Evolutionary conservation across 2,797 vertebrate species (phyloP), one percentile per base, ranked within the genome.

Genomic region (Myripristis jacobus): DNA sequence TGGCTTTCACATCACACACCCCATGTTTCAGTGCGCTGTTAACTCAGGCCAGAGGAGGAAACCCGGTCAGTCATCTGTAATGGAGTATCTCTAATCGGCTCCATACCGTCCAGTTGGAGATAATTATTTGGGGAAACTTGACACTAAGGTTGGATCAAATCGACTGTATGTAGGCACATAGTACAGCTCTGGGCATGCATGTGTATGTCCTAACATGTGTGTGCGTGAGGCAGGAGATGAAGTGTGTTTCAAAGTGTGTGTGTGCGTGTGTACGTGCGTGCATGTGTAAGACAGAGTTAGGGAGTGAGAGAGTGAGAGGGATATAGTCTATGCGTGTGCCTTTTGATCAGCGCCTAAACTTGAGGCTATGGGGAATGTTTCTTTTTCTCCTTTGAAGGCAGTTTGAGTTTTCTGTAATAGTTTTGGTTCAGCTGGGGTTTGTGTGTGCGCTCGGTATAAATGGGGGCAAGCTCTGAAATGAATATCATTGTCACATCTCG

Each of bases 401-500:
- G 87, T 84, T 90, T 84, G 68, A 84, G 78, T 88, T 90, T 88
- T 89, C 85, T 82, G 60, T 89, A 83, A 87, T 83, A 84, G 86
- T 85, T 89, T 84, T 64, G 84, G 75, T 89, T 90, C 73, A 80
- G 84, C 74, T 68, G 68, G 59, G 69, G 54, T 70, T 61, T 81
- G 47, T 63, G 60, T 58, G 63, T 47, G 72, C 58, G 24, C 53
- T 34, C 63, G 63, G 81, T 86, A 74, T 75, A 87, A 88, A 90
- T 82, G 83, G 73, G 80, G 76, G 77, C 44, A 55, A 71, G 76
- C 65, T 80, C 73, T 85, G 88, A 89, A 89, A 90, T 88, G 82
- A 92, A 93, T 93, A 90, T 92, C 88, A 92, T 80, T 91, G 90
- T 94, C 88, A 94, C 90, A 92, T 93, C 91, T 91, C 58, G 41